Percentiles rank a stretch among this genome's conserved stretches.
phyloP scores from a whole-genome alignment of 2,888 invertebrate genomes.

The Pediacus dermestoides region DNA sequence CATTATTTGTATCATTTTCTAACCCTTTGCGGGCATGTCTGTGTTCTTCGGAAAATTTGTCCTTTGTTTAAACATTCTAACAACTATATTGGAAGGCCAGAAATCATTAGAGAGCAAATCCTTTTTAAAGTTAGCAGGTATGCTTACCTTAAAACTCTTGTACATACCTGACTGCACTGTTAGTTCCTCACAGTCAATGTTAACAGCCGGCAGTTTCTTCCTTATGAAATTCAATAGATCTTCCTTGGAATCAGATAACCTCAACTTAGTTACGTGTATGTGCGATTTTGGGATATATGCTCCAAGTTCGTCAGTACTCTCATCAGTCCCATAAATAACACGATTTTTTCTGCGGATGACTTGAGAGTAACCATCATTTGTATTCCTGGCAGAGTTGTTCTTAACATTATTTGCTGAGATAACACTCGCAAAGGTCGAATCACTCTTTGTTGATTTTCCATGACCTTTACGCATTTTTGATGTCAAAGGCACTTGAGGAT shows the following conservation, averaged over 20 bases:
- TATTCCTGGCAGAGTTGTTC: too few species aligned
- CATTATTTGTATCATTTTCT: too few species aligned
- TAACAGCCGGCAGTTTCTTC: background rate
- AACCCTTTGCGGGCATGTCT: background rate
- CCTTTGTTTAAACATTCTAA: background rate
- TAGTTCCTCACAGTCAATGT: background rate
- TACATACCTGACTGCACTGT: background rate
- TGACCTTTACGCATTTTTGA: too few species aligned
- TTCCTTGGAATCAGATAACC: background rate
- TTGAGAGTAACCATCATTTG: too few species aligned
- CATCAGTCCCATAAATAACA: background rate
- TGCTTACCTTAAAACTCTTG: background rate
- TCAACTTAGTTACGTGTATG: constrained; percentile 1
- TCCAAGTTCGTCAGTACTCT: background rate
- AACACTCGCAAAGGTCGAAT: too few species aligned
- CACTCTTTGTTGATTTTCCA: too few species aligned
- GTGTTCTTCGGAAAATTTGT: background rate
- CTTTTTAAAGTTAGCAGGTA: background rate
- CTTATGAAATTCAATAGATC: background rate
- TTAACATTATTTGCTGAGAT: too few species aligned
- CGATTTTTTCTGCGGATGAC: background rate
- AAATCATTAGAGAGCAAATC: background rate
- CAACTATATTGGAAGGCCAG: background rate
- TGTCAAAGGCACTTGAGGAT: too few species aligned
- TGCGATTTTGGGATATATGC: constrained; percentile 1